Evolutionary conservation across 1,140 invertebrate species (phyloP).

Genomic region (Cyrtorhinus lividipennis): DNA sequence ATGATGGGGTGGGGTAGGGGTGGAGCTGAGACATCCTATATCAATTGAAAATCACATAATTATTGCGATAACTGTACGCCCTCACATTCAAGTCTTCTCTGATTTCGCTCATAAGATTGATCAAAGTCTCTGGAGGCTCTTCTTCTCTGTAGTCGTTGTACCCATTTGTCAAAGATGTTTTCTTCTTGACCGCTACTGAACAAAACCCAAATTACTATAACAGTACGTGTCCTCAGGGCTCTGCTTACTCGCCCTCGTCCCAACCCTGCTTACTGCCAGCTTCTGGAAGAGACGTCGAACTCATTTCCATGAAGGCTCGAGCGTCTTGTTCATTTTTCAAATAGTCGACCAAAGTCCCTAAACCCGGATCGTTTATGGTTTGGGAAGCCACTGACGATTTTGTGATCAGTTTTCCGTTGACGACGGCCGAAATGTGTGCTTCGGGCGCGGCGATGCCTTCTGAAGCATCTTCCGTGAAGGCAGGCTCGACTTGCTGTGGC

Average conservation of each 20-base stretch:
- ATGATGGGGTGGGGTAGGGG: too few relatives aligned
- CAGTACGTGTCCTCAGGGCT: too few relatives aligned
- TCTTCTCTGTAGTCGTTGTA: constrained; percentile 4
- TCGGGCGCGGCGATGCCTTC: background rate
- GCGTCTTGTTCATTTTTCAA: background rate
- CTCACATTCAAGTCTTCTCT: constrained; percentile 3
- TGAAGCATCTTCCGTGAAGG: background rate
- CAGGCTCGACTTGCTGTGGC: background rate
- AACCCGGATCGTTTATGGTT: background rate
- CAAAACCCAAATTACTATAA: too few relatives aligned
- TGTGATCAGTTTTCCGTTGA: background rate
- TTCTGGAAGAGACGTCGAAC: background rate
- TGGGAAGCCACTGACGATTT: background rate
- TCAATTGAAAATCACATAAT: too few relatives aligned
- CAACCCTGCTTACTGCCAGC: background rate
- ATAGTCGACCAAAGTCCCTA: background rate
- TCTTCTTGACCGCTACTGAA: too few relatives aligned
- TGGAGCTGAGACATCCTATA: too few relatives aligned
- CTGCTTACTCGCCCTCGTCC: too few relatives aligned
- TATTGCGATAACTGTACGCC: too few relatives aligned
- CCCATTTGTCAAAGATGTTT: background rate
- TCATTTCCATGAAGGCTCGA: background rate
- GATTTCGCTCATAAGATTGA: background rate
- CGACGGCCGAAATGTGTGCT: background rate
- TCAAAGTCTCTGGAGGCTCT: background rate